phyloP scores from a whole-genome alignment of 2,797 vertebrate genomes.

The Hoplostethus mediterraneus region DNA sequence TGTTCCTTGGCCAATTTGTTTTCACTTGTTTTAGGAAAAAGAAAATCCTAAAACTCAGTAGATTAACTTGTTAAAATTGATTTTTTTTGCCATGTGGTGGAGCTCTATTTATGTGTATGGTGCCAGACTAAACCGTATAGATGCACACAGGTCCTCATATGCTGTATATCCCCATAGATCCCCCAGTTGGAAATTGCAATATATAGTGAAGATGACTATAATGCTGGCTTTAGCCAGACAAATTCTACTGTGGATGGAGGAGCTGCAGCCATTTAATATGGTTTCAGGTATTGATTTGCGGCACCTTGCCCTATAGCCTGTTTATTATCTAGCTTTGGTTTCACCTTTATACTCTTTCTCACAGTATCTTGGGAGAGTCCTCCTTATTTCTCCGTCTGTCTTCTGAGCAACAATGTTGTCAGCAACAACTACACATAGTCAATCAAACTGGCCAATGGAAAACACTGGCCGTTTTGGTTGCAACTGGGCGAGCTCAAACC shows the following conservation, averaged over 20 bases:
- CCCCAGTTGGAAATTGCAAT: constrained; percentile 48
- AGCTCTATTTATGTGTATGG: background rate
- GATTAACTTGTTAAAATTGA: background rate
- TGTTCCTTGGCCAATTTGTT: no score
- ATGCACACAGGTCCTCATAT: constrained; percentile 27
- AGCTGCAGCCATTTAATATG: constrained; percentile 83
- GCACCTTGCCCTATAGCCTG: constrained; percentile 70
- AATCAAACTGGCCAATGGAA: constrained; percentile 56
- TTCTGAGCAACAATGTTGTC: constrained; percentile 48
- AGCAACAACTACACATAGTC: constrained; percentile 56
- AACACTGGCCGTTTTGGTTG: constrained; percentile 35
- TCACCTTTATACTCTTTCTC: constrained; percentile 73
- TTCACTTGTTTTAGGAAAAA: no score
- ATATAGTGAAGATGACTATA: constrained; percentile 62
- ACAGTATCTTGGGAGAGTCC: constrained; percentile 56
- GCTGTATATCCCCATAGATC: constrained; percentile 29
- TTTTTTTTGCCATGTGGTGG: background rate
- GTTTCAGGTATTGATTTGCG: constrained; percentile 78
- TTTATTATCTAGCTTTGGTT: constrained; percentile 77
- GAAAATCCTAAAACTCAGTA: background rate
- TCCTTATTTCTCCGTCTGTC: constrained; percentile 37
- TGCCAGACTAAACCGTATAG: constrained; percentile 9
- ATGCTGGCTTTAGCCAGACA: constrained; percentile 76
- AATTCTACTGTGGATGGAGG: constrained; percentile 77
- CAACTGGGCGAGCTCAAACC: constrained; percentile 28